Percentiles rank a stretch among this genome's conserved stretches.
Evolutionary conservation across 2,888 invertebrate species (phyloP).

Genomic region (Trissolcus brochymenae): DNA sequence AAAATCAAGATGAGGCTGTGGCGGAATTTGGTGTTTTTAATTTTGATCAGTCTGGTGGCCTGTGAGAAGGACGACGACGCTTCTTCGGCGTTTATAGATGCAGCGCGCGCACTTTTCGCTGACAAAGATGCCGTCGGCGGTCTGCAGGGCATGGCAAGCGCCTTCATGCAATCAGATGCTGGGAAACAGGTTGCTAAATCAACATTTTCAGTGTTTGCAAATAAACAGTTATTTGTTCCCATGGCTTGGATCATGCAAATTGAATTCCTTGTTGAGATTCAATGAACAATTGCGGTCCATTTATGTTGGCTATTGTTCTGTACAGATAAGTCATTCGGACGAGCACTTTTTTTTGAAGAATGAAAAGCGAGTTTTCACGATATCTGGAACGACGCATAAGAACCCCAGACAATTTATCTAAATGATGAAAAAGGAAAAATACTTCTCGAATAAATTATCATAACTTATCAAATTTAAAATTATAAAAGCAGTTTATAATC

Average conservation of each 20-base stretch:
- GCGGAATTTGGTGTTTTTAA: conserved; percentile 63
- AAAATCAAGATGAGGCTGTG: conserved; percentile 65
- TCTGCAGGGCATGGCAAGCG: conserved; percentile 82
- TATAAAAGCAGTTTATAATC: neutral
- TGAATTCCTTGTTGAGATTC: conserved; percentile 12
- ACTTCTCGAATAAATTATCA: too few relatives aligned
- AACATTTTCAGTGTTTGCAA: conserved; percentile 38
- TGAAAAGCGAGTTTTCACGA: too few relatives aligned
- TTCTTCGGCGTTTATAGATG: conserved; percentile 82
- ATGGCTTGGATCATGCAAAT: conserved; percentile 28
- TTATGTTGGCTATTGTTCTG: conserved; percentile 25
- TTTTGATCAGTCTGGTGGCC: conserved; percentile 61
- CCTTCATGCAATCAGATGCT: conserved; percentile 83
- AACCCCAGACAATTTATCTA: too few relatives aligned
- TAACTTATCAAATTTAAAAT: neutral
- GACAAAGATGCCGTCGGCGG: conserved; percentile 79
- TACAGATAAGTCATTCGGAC: neutral
- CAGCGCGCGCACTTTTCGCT: conserved; percentile 83
- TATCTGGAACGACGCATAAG: too few relatives aligned
- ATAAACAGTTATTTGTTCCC: conserved; percentile 34
- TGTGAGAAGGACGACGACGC: conserved; percentile 76
- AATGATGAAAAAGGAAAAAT: too few relatives aligned
- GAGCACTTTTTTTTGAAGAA: neutral
- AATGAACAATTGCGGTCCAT: conserved; percentile 19
- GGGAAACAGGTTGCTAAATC: conserved; percentile 78